Base-by-base conservation (phyloP, 2,113 vertebrate genomes). In the Seriola quinqueradiata region DNA sequence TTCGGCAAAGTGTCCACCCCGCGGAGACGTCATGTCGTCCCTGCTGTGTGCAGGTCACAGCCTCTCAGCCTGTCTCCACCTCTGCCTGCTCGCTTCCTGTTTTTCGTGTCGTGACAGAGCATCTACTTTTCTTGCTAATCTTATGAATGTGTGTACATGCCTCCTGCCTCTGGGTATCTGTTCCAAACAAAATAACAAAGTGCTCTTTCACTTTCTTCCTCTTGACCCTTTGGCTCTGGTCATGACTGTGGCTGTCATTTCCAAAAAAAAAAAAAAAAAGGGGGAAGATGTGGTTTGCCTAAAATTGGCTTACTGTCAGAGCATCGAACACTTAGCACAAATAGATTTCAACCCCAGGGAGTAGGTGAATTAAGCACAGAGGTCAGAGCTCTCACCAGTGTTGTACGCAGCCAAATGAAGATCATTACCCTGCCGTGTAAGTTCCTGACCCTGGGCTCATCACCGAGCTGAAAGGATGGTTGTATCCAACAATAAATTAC, bases 351-450 rank as follows among this genome's bases (percentile, higher is more conserved):
- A 19, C 32, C 69, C 19, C 21, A 4, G 64, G 66, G 73, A 79
- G 69, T 21, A 58, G 88, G 55, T 77, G 48, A 82, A 85, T 88
- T 46, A 76, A 75, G 81, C 25, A 19, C 2, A 3, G 55, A 65
- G 61, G 34, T 44, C 0, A 4, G 52, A 78, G 77, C 70, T 82
- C 64, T 71, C 60, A 67, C 6, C 57, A 40, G 19, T 23, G 21
- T 42, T 68, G 52, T 32, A 55, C 25, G 7, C 28, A 32, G 70
- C 70, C 80, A 85, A 77, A 89, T 76, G 36, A 76, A 79, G 80
- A 90, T 93, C 89, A 75, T 91, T 92, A 82, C 40, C 34, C 57
- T 77, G 72, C 91, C 87, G 75, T 77, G 71, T 38, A 48, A 60
- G 82, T 85, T 77, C 34, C 52, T 70, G 59, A 85, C 78, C 85